Percentiles rank a stretch among this genome's conserved stretches.
Conservation (phyloP, 2,797 vertebrate genomes). For the Xyrichtys novacula region DNA sequence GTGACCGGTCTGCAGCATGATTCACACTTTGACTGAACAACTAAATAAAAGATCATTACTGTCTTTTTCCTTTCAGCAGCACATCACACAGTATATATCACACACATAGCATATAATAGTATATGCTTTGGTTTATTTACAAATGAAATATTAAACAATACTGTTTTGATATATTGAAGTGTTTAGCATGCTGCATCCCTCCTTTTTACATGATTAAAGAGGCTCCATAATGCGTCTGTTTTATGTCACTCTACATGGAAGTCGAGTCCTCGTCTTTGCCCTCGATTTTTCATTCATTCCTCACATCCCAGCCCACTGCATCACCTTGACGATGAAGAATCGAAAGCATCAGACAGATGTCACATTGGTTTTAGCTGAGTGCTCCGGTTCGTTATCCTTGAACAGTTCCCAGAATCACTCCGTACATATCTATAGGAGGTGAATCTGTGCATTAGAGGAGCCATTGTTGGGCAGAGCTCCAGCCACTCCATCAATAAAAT, state of each 20-base stretch:
- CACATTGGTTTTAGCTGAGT: neutral
- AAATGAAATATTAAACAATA: too few relatives aligned
- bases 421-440: slow-evolving; percentile 5
- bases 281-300: neutral
- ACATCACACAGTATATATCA: neutral
- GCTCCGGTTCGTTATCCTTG: slow-evolving; percentile 11
- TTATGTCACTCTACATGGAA: slow-evolving; percentile 4
- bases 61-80: neutral
- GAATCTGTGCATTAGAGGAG: slow-evolving; percentile 29
- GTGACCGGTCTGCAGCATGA: neutral
- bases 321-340: slow-evolving; percentile 5
- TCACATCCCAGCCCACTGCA: neutral
- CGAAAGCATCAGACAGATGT: neutral
- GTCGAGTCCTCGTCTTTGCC: slow-evolving; percentile 14
- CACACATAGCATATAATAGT: too few relatives aligned
- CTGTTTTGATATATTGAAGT: neutral
- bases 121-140: too few relatives aligned
- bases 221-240: slow-evolving; percentile 8
- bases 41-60: neutral
- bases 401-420: neutral
- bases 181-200: neutral
- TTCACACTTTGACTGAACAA: neutral
- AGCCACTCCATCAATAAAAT: slow-evolving; percentile 57
- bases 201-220: neutral
- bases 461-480: slow-evolving; percentile 23